These are phyloP conservation scores for Strigamia transsilvanica DNA, from an alignment of 2,888 invertebrate genomes.

Conservation along the genomic window DNA sequence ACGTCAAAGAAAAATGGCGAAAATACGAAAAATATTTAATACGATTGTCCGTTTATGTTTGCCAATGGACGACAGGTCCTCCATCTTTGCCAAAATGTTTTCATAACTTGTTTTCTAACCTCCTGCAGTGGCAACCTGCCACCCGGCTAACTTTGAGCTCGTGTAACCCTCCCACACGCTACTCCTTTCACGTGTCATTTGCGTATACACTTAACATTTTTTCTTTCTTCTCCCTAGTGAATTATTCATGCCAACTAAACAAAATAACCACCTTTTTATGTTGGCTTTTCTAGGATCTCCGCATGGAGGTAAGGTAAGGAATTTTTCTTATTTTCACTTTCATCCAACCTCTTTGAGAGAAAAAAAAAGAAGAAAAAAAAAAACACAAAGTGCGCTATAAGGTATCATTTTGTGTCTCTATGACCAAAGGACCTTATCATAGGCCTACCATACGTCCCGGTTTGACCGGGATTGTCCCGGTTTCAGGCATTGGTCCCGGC, in stretches of 20 bases:
- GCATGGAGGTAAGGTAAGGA: not conserved
- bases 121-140: slow-evolving; percentile 8
- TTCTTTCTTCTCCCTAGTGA: slow-evolving; percentile 3
- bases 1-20: not conserved
- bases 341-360: not conserved
- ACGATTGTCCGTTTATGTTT: not conserved
- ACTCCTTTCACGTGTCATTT: not conserved
- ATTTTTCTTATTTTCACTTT: not conserved
- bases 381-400: not conserved
- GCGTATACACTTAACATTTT: not conserved
- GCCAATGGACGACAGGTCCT: not conserved
- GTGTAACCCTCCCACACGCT: slow-evolving; percentile 8
- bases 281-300: not conserved
- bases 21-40: too few relatives aligned
- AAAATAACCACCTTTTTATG: not conserved
- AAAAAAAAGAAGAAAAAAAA: not conserved
- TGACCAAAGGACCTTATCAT: not conserved
- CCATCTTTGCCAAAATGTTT: not conserved
- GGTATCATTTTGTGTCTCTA: not conserved
- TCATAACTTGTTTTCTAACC: slow-evolving; percentile 8
- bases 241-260: not conserved
- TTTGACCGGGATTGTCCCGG: too few relatives aligned
- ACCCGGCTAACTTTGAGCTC: slow-evolving; percentile 2
- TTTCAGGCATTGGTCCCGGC: too few relatives aligned
- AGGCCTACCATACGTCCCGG: too few relatives aligned